Percentiles rank a stretch among this genome's conserved stretches.
Conservation (phyloP, 2,888 invertebrate species). For the Andrena bucephala region DNA sequence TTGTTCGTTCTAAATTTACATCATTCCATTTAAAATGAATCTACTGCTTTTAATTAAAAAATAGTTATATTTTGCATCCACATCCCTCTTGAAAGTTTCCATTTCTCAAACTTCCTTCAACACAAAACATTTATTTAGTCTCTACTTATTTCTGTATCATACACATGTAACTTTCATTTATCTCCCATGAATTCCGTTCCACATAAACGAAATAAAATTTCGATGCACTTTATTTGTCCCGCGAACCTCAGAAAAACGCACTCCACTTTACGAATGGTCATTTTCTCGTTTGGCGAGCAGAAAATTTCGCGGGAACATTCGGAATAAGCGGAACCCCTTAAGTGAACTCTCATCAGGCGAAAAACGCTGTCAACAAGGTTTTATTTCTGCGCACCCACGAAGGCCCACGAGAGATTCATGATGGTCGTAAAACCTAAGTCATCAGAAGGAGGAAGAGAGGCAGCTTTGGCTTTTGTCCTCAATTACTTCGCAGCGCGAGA, state of each 20-base stretch:
- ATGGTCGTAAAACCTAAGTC: slow-evolving; percentile 73
- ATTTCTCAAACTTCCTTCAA: no score
- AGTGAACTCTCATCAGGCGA: slow-evolving; percentile 36
- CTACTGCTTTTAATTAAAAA: no score
- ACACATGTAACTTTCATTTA: no score
- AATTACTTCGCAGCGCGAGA: slow-evolving; percentile 56
- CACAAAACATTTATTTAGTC: no score
- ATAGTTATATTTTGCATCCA: no score
- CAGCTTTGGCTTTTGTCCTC: slow-evolving; percentile 56
- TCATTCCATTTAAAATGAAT: no score
- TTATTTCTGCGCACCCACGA: slow-evolving; percentile 47
- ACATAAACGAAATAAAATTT: background rate
- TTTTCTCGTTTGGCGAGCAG: background rate
- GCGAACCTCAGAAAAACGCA: background rate
- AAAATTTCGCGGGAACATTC: background rate
- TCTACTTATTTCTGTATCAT: no score
- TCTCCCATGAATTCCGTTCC: no score
- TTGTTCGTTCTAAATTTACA: no score
- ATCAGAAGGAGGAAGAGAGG: slow-evolving; percentile 63
- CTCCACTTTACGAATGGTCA: background rate
- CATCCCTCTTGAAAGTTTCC: no score
- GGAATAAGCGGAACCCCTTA: background rate
- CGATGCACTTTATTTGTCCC: background rate
- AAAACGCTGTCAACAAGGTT: slow-evolving; percentile 59
- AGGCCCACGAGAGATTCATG: slow-evolving; percentile 33